Evolutionary conservation across 92 coral and sea anemone species (phyloP), one percentile per base, ranked within the genome.

Genomic region (Meandrina meandrites): DNA sequence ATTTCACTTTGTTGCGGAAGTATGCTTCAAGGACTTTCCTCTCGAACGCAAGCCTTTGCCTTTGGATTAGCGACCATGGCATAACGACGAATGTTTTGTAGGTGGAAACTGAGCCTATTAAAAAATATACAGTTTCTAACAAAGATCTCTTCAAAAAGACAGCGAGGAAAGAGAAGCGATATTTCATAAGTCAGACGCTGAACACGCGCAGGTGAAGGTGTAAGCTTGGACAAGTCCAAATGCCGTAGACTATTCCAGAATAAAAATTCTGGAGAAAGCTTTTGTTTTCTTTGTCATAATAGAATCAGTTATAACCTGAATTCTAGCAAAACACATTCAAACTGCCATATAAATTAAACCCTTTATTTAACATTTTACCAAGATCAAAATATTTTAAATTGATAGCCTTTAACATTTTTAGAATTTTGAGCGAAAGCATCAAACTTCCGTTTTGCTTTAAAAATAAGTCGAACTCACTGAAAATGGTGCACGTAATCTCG

Each of bases 31-130:
- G 88, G 34, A 87, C 12, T 16, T 68, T 60, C 53, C 87, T 93
- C 72, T 96, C 97, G 1, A 89, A 24, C 18, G 67, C 92, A 18
- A 94, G 92, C 37, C 98, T 91, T 16, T 42, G n/a, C 72, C 76
- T 89, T 76, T 94, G 98, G 62, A 21, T 18, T 11, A 19, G 13
- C 16, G 91, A 81, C 98, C 98, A 94, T 47, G 94, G 78, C 98
- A 94, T 94, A 79, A 35, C 75, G 91, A 40, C 17, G 80, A 76
- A 10, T 31, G 42, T 9, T 24, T 24, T 22, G 30, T 24, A 2
- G 45, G 45, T 62, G 14, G 12, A 9, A 62, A 8, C 68, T 22
- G 24, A 62, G 68, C 30, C 27, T 62, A 30, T 62, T 24, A 0
- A 62, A 24, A 8, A 40, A 40, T 40, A 62, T 30, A 4, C 68